Percentiles rank a stretch among this genome's conserved stretches.
Evolutionary conservation across 2,797 vertebrate genomes (phyloP).

Genomic region (Leptatherina wallacei): DNA sequence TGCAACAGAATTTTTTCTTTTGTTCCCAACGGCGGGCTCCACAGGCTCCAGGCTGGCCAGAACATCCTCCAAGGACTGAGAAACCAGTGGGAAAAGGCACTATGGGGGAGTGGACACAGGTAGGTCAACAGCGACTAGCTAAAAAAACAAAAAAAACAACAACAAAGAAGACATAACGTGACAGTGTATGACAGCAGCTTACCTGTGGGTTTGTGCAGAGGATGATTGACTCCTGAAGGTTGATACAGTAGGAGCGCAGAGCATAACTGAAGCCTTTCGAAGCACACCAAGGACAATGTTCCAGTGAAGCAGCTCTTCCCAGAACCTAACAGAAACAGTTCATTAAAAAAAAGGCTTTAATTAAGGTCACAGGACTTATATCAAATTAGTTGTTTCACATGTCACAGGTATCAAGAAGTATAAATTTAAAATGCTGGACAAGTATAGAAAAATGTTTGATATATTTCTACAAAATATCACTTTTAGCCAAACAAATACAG

Average conservation of each 20-base stretch:
- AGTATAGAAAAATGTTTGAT: background rate
- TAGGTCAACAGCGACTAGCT: slow-evolving; percentile 16
- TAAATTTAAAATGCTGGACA: background rate
- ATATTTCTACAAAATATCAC: background rate
- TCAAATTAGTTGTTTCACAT: background rate
- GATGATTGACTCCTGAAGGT: slow-evolving; percentile 89
- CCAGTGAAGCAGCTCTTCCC: slow-evolving; percentile 65
- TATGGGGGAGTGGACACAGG: slow-evolving; percentile 51
- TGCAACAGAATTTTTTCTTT: slow-evolving; percentile 56
- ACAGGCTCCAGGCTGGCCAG: slow-evolving; percentile 74
- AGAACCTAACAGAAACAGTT: slow-evolving; percentile 56
- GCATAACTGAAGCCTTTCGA: slow-evolving; percentile 84
- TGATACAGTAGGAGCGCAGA: slow-evolving; percentile 88
- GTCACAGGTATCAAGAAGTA: background rate
- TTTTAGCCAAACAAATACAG: background rate
- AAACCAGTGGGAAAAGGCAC: slow-evolving; percentile 97
- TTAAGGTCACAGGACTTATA: background rate
- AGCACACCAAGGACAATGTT: slow-evolving; percentile 89
- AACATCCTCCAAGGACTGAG: slow-evolving; percentile 86
- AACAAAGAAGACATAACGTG: background rate
- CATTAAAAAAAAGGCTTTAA: background rate
- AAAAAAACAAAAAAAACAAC: background rate
- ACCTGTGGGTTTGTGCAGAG: slow-evolving; percentile 94
- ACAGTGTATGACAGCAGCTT: slow-evolving; percentile 29
- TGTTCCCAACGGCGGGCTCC: slow-evolving; percentile 45